Conservation (phyloP, 2,888 invertebrate species). For the Agrotis segetum region DNA sequence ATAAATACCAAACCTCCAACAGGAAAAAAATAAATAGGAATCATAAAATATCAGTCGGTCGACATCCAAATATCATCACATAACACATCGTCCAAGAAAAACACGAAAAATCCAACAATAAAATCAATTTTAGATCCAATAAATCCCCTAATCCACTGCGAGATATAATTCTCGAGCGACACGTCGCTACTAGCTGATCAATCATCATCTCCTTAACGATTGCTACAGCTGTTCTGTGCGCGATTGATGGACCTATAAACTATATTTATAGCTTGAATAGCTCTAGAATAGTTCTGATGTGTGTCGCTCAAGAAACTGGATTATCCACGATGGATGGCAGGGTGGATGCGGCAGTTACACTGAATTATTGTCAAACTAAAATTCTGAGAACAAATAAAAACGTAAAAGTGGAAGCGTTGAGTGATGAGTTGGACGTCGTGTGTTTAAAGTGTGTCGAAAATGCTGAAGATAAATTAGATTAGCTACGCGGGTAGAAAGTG, state of each 20-base stretch:
- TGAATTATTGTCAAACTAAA: slow-evolving; percentile 41
- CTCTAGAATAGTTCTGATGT: slow-evolving; percentile 82
- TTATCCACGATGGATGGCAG: slow-evolving; percentile 41
- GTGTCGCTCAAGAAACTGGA: slow-evolving; percentile 76
- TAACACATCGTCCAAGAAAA: slow-evolving; percentile 31
- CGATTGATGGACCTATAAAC: slow-evolving; percentile 89
- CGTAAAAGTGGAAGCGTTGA: slow-evolving; percentile 40
- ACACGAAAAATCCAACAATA: slow-evolving; percentile 59
- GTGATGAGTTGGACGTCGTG: slow-evolving; percentile 38
- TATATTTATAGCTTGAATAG: slow-evolving; percentile 87
- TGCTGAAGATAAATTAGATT: slow-evolving; percentile 42
- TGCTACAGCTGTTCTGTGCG: slow-evolving; percentile 84
- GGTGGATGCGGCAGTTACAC: slow-evolving; percentile 66
- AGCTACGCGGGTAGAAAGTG: slow-evolving; percentile 10
- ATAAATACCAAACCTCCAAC: background rate
- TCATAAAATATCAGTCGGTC: slow-evolving; percentile 20
- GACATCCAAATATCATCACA: slow-evolving; percentile 15
- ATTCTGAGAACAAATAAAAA: slow-evolving; percentile 52
- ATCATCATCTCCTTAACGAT: slow-evolving; percentile 89
- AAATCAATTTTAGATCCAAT: slow-evolving; percentile 69
- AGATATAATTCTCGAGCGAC: slow-evolving; percentile 74
- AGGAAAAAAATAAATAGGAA: slow-evolving; percentile 1
- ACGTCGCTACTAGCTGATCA: slow-evolving; percentile 78
- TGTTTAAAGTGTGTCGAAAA: slow-evolving; percentile 39
- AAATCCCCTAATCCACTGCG: slow-evolving; percentile 71